phyloP scores from a whole-genome alignment of 2,888 invertebrate genomes.

The Diadromus collaris region DNA sequence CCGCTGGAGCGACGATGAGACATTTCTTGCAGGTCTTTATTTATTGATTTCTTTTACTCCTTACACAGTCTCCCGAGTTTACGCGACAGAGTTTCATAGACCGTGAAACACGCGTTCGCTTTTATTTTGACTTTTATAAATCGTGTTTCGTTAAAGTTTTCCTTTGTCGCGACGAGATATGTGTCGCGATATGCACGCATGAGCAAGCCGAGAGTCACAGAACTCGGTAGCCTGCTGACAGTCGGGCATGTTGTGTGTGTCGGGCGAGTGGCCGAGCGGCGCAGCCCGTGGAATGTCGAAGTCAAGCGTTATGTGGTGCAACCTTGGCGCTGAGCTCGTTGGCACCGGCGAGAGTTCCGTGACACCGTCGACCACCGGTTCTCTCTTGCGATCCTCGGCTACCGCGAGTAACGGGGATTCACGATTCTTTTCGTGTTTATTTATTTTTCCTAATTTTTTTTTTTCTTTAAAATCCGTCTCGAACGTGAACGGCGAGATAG shows the following conservation, averaged over 20 bases:
- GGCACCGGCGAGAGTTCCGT: slow-evolving; percentile 27
- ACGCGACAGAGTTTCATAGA: slow-evolving; percentile 28
- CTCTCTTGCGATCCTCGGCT: not conserved
- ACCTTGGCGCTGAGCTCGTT: slow-evolving; percentile 52
- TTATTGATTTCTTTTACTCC: slow-evolving; percentile 14
- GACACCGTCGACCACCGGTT: slow-evolving; percentile 28
- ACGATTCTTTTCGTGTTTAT: slow-evolving; percentile 11
- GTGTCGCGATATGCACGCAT: not conserved
- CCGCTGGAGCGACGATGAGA: not conserved
- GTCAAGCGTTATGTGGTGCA: slow-evolving; percentile 60
- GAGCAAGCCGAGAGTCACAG: not conserved
- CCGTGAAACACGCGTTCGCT: slow-evolving; percentile 41
- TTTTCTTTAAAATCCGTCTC: not conserved
- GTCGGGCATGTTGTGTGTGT: slow-evolving; percentile 15
- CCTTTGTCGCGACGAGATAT: slow-evolving; percentile 16
- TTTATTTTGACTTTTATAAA: slow-evolving; percentile 32
- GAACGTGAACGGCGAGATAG: not conserved
- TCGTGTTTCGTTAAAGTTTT: slow-evolving; percentile 27
- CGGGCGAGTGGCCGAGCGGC: slow-evolving; percentile 13
- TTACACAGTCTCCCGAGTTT: not conserved
- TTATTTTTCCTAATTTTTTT: too few relatives aligned
- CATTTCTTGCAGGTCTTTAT: not conserved
- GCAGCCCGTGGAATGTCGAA: slow-evolving; percentile 46
- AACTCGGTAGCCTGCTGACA: slow-evolving; percentile 25
- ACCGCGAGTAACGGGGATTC: slow-evolving; percentile 15